Evolutionary conservation across 2,797 vertebrate species (phyloP).

Genomic region (Microctenopoma lineatum): DNA sequence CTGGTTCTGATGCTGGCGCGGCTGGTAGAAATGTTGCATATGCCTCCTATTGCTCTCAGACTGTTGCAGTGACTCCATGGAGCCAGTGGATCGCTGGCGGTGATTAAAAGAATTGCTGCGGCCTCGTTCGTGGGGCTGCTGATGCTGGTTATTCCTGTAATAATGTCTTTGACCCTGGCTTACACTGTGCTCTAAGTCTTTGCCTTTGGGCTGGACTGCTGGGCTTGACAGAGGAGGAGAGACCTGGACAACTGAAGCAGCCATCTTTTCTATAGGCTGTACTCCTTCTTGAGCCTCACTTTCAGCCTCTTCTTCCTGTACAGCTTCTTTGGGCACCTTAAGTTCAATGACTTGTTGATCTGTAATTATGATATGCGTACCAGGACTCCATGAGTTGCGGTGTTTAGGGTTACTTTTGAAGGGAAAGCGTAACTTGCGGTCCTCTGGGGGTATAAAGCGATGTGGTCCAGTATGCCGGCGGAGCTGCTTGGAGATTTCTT

Average conservation of each 20-base stretch:
- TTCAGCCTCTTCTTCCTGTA: conserved; percentile 81
- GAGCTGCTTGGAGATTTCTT: conserved; percentile 96
- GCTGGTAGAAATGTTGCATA: conserved; percentile 85
- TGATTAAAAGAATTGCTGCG: conserved; percentile 95
- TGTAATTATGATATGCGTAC: conserved; percentile 98
- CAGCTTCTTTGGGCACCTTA: conserved; percentile 92
- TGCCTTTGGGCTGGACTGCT: conserved; percentile 72
- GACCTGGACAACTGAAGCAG: conserved; percentile 76
- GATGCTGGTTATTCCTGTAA: conserved; percentile 73
- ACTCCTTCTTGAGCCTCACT: conserved; percentile 47
- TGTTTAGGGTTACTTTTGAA: conserved; percentile 98
- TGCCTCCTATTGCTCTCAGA: conserved; percentile 79
- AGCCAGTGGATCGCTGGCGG: conserved; percentile 82
- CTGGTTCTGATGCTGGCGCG: conserved; percentile 80
- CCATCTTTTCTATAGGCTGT: conserved; percentile 78
- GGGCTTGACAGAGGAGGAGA: conserved; percentile 73
- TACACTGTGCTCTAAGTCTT: conserved; percentile 82
- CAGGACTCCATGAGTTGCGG: conserved; percentile 97
- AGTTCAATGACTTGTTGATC: conserved; percentile 95
- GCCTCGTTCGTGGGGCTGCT: conserved; percentile 83
- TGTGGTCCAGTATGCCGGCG: conserved; percentile 92
- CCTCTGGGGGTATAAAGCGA: conserved; percentile 96
- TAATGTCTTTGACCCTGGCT: conserved; percentile 86
- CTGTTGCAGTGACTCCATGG: conserved; percentile 81
- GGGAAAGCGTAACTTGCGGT: conserved; percentile 98